Evolutionary conservation across 2,888 invertebrate genomes (phyloP).

Genomic region (Himalopsyche anomala): DNA sequence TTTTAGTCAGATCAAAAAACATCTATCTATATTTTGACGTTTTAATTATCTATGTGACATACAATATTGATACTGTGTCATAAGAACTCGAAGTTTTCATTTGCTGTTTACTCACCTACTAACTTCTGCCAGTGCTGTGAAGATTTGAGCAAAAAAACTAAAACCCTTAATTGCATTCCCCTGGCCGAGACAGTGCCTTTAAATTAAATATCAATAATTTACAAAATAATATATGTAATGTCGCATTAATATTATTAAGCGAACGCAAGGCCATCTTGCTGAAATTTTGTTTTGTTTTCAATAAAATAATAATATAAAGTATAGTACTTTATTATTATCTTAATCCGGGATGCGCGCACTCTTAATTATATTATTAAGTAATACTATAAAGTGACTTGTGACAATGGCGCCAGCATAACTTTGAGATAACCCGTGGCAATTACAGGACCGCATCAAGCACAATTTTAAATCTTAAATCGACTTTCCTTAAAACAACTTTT

Average conservation of each 20-base stretch:
- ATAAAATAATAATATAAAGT: constrained; percentile 35
- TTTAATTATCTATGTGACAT: too few species aligned
- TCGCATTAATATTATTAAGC: constrained; percentile 38
- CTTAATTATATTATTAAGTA: constrained; percentile 39
- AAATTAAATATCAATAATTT: constrained; percentile 38
- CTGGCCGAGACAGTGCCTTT: constrained; percentile 30
- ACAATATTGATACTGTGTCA: too few species aligned
- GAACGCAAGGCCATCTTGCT: constrained; percentile 40
- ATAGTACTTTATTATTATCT: constrained; percentile 34
- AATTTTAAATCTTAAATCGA: too few species aligned
- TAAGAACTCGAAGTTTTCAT: too few species aligned
- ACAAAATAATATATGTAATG: constrained; percentile 43
- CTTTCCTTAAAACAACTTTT: too few species aligned
- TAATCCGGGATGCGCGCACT: constrained; percentile 42
- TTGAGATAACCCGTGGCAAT: not conserved
- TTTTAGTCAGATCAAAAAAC: too few species aligned
- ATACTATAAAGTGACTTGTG: constrained; percentile 35
- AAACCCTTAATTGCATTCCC: constrained; percentile 31
- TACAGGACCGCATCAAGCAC: not conserved
- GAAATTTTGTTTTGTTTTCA: constrained; percentile 39
- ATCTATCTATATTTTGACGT: too few species aligned
- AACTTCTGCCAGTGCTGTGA: too few species aligned
- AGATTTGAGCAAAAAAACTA: not conserved
- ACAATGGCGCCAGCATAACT: constrained; percentile 41
- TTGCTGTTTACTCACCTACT: too few species aligned